phyloP scores from a whole-genome alignment of 2,113 vertebrate species.

The Cololabis saira region DNA sequence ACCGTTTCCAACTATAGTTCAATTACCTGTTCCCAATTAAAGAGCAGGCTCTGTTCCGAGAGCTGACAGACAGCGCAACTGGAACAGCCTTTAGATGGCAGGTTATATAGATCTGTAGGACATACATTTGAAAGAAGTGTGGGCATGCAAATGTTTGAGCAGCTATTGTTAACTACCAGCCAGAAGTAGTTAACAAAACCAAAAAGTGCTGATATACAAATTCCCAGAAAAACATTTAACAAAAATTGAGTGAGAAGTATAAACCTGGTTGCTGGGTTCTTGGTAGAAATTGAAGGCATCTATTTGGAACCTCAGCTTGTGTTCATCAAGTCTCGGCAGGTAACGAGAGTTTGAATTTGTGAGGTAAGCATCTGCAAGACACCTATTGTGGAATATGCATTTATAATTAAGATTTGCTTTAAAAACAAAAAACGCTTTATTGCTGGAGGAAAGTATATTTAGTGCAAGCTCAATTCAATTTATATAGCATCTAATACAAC shows the following conservation, averaged over 20 bases:
- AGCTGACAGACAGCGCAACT: background rate
- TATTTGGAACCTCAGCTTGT: slow-evolving; percentile 63
- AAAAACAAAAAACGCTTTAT: background rate
- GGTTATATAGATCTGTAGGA: slow-evolving; percentile 67
- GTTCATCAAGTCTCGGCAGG: slow-evolving; percentile 54
- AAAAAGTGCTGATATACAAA: no score
- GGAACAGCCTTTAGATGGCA: slow-evolving; percentile 68
- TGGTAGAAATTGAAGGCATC: slow-evolving; percentile 75
- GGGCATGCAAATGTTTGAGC: no score
- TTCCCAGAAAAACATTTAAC: no score
- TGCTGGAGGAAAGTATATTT: no score
- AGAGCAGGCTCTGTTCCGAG: slow-evolving; percentile 71
- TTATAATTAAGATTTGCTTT: background rate
- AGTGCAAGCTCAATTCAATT: slow-evolving; percentile 50
- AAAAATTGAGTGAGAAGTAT: background rate
- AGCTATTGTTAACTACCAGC: no score
- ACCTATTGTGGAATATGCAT: slow-evolving; percentile 44
- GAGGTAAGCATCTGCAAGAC: slow-evolving; percentile 67
- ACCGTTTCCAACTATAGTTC: no score
- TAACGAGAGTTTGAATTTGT: slow-evolving; percentile 69
- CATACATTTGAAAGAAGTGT: no score
- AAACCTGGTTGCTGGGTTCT: slow-evolving; percentile 40
- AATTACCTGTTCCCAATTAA: slow-evolving; percentile 61
- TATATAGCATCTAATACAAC: no score
- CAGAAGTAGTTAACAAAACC: no score